These are phyloP conservation scores for Oncopodura yosiiana DNA, from an alignment of 1,140 invertebrate genomes.

Conservation along the genomic window DNA sequence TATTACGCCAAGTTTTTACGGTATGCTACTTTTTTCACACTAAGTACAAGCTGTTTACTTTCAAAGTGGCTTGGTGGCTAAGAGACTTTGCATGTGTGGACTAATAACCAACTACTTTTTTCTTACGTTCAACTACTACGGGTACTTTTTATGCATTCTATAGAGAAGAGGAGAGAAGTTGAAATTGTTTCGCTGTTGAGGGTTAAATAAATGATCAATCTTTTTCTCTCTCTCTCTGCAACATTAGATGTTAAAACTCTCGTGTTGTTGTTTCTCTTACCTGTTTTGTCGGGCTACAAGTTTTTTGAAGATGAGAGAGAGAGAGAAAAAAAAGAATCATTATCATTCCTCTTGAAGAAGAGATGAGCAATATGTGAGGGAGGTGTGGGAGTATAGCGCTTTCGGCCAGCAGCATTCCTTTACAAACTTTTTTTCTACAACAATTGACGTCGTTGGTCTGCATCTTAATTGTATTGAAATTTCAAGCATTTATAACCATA, in stretches of 20 bases:
- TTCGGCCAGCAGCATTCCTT: slow-evolving; percentile 19
- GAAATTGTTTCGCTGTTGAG: neutral
- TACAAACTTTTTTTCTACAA: slow-evolving; percentile 10
- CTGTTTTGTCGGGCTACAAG: neutral
- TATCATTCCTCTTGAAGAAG: neutral
- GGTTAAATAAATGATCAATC: neutral
- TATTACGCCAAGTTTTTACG: too few relatives aligned
- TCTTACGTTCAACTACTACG: too few relatives aligned
- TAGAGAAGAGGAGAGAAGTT: too few relatives aligned
- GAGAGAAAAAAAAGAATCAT: neutral
- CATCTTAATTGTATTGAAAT: slow-evolving; percentile 14
- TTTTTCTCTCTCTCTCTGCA: neutral
- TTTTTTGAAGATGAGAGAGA: neutral
- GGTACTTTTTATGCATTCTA: too few relatives aligned
- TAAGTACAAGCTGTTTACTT: too few relatives aligned
- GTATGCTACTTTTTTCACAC: too few relatives aligned
- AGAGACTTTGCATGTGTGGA: too few relatives aligned
- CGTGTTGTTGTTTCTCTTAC: too few relatives aligned
- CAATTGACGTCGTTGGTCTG: slow-evolving; percentile 8
- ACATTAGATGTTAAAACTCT: neutral
- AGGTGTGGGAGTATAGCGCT: slow-evolving; percentile 27
- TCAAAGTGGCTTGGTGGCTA: too few relatives aligned
- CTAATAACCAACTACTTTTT: too few relatives aligned
- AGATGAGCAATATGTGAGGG: slow-evolving; percentile 9
- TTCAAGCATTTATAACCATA: neutral